These are phyloP conservation scores for Ahaetulla prasina DNA, from an alignment of 2,113 vertebrate species.

Conservation along the genomic window DNA sequence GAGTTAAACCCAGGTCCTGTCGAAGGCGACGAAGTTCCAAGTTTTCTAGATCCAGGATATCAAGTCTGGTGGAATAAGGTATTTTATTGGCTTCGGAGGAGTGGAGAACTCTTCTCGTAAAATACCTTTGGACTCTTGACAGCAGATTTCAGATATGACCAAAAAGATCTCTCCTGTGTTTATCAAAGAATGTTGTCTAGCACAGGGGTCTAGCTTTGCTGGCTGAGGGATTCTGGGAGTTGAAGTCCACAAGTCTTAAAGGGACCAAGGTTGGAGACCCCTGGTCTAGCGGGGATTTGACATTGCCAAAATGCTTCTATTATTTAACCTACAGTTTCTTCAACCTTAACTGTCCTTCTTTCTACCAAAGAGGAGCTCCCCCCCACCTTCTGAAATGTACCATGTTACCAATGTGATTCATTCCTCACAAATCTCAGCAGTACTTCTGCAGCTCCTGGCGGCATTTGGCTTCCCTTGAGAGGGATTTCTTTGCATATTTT, in stretches of 20 bases:
- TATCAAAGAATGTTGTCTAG: background rate
- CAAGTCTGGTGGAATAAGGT: too few relatives aligned
- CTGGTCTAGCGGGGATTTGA: background rate
- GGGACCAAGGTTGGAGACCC: too few relatives aligned
- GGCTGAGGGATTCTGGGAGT: too few relatives aligned
- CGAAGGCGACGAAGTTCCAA: too few relatives aligned
- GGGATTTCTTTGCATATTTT: background rate
- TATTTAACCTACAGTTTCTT: background rate
- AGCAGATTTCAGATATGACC: background rate
- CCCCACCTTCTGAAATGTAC: background rate
- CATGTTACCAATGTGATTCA: background rate
- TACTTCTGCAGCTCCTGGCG: background rate
- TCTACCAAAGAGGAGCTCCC: background rate
- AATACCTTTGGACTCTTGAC: too few relatives aligned
- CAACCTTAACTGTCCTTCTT: background rate
- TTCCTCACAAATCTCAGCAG: background rate
- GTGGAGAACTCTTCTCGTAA: too few relatives aligned
- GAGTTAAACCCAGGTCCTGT: too few relatives aligned
- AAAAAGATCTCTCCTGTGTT: background rate
- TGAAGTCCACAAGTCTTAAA: too few relatives aligned
- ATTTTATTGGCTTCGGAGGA: too few relatives aligned
- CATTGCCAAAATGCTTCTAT: background rate
- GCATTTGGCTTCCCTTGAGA: background rate
- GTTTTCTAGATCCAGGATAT: too few relatives aligned
- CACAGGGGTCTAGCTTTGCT: too few relatives aligned